Base-by-base conservation (phyloP, 2,113 vertebrate genomes). In the Actinemys pallida region DNA sequence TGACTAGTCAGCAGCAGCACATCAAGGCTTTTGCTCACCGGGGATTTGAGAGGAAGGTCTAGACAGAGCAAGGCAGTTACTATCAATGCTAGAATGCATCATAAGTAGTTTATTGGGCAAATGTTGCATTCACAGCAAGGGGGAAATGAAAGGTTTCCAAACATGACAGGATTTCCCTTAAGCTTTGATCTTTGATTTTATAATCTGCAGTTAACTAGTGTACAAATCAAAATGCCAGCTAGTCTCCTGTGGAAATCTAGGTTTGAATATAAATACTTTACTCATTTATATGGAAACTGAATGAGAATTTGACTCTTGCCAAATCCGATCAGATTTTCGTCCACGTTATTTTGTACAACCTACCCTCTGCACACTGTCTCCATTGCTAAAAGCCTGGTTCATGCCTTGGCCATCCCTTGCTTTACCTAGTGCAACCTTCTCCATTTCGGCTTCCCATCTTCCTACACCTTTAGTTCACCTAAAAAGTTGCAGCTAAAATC, bases 111-210 rank as follows among this genome's bases (percentile, higher is more conserved):
- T 22, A 50, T 86, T 95, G 86, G 94, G 86, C 19, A 86, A 96
- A 93, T 35, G 52, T 52, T 9, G 0, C 92, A 83, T 47, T 72
- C 6, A 22, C 12, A 90, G 84, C 59, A 92, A 89, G 49, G 12
- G 17, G 56, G 52, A 75, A 92, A 94, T 78, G 6, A 52, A 92
- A 91, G 45, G 80, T 79, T 96, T 88, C 92, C 13, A 6, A 35
- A 89, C 59, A 80, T 76, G 65, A 65, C 6, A 90, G 19, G 31
- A 82, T 93, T 93, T 82, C 81, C 31, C 62, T 89, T 84, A 84
- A 88, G 62, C 50, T 83, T 75, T 89, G 88, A 84, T 95, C 87
- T 96, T 92, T 96, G 81, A 42, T 86, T 97, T 97, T 82, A 69
- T 59, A 96, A 89, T 89, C 45, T 47, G 3, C 82, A 83, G 81